Conservation (phyloP, 2,888 invertebrate species). For the Elaeidobius kamerunicus region DNA sequence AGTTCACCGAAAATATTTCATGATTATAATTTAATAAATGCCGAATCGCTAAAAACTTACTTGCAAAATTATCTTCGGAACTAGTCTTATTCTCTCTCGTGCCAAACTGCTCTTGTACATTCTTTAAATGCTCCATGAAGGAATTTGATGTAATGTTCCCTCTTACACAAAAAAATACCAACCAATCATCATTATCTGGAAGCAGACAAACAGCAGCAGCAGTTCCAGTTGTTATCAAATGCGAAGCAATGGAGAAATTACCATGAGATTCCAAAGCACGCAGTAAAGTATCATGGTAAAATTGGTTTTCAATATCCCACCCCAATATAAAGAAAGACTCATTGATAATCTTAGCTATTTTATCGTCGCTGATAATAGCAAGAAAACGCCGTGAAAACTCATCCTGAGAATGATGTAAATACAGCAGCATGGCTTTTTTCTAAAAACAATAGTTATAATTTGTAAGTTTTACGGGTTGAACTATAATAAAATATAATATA, state of each 20-base stretch:
- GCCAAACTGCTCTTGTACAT: background rate
- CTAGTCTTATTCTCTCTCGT: background rate
- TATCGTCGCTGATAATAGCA: slow-evolving; percentile 30
- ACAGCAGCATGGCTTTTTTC: slow-evolving; percentile 39
- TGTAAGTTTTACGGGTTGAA: too few relatives aligned
- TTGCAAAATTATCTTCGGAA: background rate
- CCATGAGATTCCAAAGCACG: slow-evolving; percentile 13
- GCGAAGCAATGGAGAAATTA: slow-evolving; percentile 10
- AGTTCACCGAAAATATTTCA: background rate
- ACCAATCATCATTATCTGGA: slow-evolving; percentile 5
- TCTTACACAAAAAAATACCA: slow-evolving; percentile 11
- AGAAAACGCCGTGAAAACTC: slow-evolving; percentile 38
- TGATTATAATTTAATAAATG: background rate
- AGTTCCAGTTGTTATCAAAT: slow-evolving; percentile 30
- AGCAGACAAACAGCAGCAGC: slow-evolving; percentile 35
- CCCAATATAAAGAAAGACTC: slow-evolving; percentile 38
- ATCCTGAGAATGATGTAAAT: slow-evolving; percentile 39
- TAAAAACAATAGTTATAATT: too few relatives aligned
- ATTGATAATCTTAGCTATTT: slow-evolving; percentile 34
- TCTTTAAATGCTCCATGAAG: background rate
- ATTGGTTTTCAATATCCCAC: slow-evolving; percentile 40
- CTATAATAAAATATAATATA: background rate
- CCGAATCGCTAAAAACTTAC: background rate
- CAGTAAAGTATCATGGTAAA: slow-evolving; percentile 34
- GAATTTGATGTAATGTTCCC: background rate